Percentiles rank a stretch among this genome's conserved stretches.
phyloP scores from a whole-genome alignment of 2,888 invertebrate genomes.

The Polylopha cassiicola region DNA sequence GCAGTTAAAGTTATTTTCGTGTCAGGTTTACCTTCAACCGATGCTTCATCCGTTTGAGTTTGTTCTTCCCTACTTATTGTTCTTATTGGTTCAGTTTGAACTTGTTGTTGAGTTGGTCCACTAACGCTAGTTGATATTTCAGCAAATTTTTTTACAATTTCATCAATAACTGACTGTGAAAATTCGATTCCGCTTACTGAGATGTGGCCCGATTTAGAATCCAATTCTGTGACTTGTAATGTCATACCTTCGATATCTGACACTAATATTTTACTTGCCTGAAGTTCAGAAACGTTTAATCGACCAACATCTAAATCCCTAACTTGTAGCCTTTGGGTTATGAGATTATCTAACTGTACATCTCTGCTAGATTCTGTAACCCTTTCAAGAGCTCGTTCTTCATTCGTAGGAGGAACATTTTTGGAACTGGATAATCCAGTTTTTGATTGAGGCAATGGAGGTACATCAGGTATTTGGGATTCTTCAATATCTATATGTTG shows the following conservation, averaged over 20 bases:
- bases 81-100: conserved; percentile 35
- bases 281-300: conserved; percentile 85
- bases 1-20: conserved; percentile 20
- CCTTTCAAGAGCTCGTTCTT: conserved; percentile 54
- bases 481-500: conserved; percentile 79
- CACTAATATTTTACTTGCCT: conserved; percentile 87
- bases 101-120: conserved; percentile 29
- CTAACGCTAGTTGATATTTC: conserved; percentile 56
- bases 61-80: conserved; percentile 60
- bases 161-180: conserved; percentile 82
- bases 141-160: conserved; percentile 77
- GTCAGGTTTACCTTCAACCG: conserved; percentile 29
- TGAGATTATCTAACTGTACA: conserved; percentile 61
- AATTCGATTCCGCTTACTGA: conserved; percentile 82
- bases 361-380: conserved; percentile 53
- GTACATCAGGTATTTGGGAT: conserved; percentile 60
- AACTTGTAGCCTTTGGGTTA: conserved; percentile 82
- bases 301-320: conserved; percentile 87
- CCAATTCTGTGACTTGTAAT: conserved; percentile 83
- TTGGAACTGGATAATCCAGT: conserved; percentile 31
- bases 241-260: conserved; percentile 88
- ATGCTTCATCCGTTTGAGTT: conserved; percentile 55
- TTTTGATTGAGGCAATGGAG: conserved; percentile 62
- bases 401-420: conserved; percentile 30
- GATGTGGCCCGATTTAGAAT: conserved; percentile 82